phyloP scores from a whole-genome alignment of 2,888 invertebrate species.

The Baronia brevicornis region DNA sequence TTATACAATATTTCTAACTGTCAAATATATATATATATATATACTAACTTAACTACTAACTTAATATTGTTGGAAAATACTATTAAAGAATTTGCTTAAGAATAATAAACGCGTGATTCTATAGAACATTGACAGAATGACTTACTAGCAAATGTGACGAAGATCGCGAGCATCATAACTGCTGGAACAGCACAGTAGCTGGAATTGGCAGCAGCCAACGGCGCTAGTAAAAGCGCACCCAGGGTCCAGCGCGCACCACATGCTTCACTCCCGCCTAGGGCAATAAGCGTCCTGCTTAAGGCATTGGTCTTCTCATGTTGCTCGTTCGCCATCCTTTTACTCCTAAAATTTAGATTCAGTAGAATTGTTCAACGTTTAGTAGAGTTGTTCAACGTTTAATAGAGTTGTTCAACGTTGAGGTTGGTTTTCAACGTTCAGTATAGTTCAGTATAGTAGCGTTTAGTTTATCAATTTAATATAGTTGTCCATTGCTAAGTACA shows the following conservation, averaged over 20 bases:
- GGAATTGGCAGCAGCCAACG: constrained; percentile 75
- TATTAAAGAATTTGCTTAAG: too few relatives aligned
- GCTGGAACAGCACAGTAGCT: constrained; percentile 76
- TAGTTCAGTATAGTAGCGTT: too few relatives aligned
- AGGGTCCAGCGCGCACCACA: constrained; percentile 75
- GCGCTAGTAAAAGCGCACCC: constrained; percentile 74
- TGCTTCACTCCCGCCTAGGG: constrained; percentile 46
- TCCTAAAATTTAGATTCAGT: constrained; percentile 8
- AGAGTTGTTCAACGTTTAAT: too few relatives aligned
- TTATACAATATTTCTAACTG: too few relatives aligned
- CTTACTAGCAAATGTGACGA: constrained; percentile 73
- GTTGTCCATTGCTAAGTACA: too few relatives aligned
- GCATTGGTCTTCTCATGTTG: constrained; percentile 33
- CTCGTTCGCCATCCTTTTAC: constrained; percentile 37
- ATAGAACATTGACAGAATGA: constrained; percentile 6
- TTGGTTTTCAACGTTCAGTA: too few relatives aligned
- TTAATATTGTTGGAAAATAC: too few relatives aligned
- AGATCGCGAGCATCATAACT: constrained; percentile 65
- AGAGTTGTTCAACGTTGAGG: too few relatives aligned
- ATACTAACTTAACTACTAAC: too few relatives aligned
- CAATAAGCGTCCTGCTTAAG: constrained; percentile 39
- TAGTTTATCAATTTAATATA: too few relatives aligned
- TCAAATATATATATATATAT: too few relatives aligned
- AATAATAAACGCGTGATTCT: too few relatives aligned
- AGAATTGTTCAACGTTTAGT: neutral